Conservation (phyloP, 2,888 invertebrate genomes). For the Pristionchus japonicus region DNA sequence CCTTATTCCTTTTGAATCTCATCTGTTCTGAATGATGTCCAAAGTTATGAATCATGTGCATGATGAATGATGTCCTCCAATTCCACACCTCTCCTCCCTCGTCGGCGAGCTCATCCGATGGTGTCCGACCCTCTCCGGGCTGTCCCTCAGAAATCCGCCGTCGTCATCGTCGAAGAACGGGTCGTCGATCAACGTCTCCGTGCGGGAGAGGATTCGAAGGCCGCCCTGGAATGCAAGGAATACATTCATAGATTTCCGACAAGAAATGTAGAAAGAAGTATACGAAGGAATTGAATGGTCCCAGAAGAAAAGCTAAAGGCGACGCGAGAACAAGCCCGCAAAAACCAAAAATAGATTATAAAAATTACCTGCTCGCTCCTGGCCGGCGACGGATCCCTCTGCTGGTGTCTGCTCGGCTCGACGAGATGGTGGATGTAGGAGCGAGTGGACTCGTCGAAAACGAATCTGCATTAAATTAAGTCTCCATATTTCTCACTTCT, state of each 20-base stretch:
- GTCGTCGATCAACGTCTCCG: slow-evolving; percentile 43
- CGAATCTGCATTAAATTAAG: slow-evolving; percentile 8
- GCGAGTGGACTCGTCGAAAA: slow-evolving; percentile 32
- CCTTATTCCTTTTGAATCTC: too few species aligned
- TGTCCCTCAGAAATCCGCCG: background rate
- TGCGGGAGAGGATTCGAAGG: slow-evolving; percentile 22
- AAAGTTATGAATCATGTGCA: too few species aligned
- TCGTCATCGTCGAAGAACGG: slow-evolving; percentile 3
- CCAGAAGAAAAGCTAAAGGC: too few species aligned
- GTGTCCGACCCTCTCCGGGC: slow-evolving; percentile 19
- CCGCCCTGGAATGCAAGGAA: background rate
- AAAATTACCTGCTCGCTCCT: slow-evolving; percentile 16
- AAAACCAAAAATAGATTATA: background rate
- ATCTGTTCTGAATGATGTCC: too few species aligned
- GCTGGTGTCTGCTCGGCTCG: background rate
- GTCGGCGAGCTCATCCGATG: slow-evolving; percentile 40
- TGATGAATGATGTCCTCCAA: background rate
- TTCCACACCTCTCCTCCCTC: slow-evolving; percentile 14
- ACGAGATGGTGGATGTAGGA: slow-evolving; percentile 34
- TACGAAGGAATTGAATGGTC: too few species aligned
- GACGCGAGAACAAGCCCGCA: too few species aligned
- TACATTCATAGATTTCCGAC: too few species aligned
- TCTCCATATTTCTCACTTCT: background rate
- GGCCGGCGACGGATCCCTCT: background rate
- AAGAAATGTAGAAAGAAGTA: too few species aligned